Evolutionary conservation across 2,113 vertebrate species (phyloP).

Genomic region (Urocynchramus pylzowi): DNA sequence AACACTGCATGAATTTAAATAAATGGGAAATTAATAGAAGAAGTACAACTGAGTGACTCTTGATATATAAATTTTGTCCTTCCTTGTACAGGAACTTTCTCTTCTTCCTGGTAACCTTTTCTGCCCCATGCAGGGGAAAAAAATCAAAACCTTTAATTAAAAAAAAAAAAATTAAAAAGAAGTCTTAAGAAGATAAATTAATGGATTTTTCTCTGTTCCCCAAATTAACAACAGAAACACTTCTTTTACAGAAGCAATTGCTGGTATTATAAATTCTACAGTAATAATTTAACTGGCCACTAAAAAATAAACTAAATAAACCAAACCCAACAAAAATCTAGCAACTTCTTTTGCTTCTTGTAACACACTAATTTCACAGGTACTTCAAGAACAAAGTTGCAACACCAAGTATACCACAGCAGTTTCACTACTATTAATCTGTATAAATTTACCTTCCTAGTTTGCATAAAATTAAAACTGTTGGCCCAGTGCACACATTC

Average conservation of each 20-base stretch:
- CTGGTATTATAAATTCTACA: neutral
- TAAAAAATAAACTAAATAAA: neutral
- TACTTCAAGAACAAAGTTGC: neutral
- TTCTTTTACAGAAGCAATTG: neutral
- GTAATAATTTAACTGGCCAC: neutral
- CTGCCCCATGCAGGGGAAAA: neutral
- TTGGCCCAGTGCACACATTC: neutral
- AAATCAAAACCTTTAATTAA: neutral
- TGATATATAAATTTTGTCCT: neutral
- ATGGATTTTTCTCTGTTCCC: neutral
- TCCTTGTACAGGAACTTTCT: neutral
- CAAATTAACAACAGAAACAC: neutral
- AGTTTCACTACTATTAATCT: neutral
- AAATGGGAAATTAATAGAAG: neutral
- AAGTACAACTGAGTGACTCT: neutral
- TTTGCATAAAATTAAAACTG: neutral
- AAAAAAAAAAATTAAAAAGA: neutral
- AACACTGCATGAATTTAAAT: neutral
- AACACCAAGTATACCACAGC: neutral
- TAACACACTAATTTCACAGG: neutral
- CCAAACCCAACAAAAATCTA: neutral
- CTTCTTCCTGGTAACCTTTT: neutral
- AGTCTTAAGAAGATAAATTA: neutral
- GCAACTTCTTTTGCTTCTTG: neutral
- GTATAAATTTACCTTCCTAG: neutral